Percentiles rank a stretch among this genome's conserved stretches.
These are phyloP conservation scores for Anticlea derivata DNA, from an alignment of 2,888 invertebrate genomes.

Conservation along the genomic window DNA sequence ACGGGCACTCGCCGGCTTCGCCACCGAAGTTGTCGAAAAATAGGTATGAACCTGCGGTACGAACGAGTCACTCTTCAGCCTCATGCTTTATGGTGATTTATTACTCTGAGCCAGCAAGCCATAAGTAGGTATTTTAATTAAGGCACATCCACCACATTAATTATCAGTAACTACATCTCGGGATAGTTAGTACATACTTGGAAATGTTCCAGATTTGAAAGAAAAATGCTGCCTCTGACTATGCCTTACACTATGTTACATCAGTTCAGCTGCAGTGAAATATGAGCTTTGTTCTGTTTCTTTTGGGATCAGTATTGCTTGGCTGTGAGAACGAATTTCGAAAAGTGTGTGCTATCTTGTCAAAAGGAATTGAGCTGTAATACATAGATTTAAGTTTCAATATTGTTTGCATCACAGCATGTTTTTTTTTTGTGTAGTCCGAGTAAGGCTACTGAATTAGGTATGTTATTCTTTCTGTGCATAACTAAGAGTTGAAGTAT, in stretches of 20 bases:
- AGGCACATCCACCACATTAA: conserved; percentile 27
- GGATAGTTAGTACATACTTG: conserved; percentile 31
- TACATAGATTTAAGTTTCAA: background rate
- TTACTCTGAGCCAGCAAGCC: conserved; percentile 4
- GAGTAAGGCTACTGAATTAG: background rate
- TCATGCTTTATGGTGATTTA: background rate
- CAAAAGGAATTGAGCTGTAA: background rate
- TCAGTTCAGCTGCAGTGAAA: background rate
- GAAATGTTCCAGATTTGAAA: conserved; percentile 19
- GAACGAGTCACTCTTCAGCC: background rate
- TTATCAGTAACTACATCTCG: conserved; percentile 30
- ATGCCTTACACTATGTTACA: background rate
- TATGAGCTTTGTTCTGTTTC: background rate
- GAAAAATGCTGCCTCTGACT: conserved; percentile 7
- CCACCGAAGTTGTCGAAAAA: too few relatives aligned
- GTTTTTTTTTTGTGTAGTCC: too few relatives aligned
- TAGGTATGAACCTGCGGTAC: background rate
- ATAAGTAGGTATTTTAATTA: conserved; percentile 34
- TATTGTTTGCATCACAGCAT: background rate
- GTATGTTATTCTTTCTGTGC: background rate
- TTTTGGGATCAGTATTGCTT: background rate
- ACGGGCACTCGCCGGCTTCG: too few relatives aligned
- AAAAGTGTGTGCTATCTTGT: background rate
- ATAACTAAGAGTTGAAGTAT: too few relatives aligned
- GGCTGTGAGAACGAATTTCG: background rate